phyloP scores from a whole-genome alignment of 2,113 vertebrate species.

The Calyptomena viridis region DNA sequence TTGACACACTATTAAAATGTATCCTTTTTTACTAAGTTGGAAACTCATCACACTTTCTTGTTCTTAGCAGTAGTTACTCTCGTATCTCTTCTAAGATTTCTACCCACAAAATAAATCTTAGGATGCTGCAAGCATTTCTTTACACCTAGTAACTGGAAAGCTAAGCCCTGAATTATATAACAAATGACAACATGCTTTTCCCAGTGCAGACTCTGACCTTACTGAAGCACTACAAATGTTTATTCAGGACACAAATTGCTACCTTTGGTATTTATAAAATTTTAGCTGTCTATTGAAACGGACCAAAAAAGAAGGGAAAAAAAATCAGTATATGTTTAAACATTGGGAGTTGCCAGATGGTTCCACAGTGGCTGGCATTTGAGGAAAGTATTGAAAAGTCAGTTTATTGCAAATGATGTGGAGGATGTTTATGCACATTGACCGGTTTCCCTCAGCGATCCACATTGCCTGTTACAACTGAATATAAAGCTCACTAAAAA shows the following conservation, averaged over 20 bases:
- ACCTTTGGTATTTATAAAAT: neutral
- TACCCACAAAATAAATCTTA: neutral
- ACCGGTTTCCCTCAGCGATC: neutral
- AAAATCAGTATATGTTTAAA: neutral
- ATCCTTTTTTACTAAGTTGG: neutral
- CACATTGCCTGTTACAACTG: neutral
- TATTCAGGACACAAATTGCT: neutral
- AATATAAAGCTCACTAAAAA: neutral
- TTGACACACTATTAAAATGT: neutral
- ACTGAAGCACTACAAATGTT: neutral
- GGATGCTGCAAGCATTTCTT: neutral
- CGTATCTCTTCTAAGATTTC: neutral
- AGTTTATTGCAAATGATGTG: neutral
- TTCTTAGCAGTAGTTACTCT: neutral
- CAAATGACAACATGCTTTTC: neutral
- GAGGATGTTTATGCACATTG: neutral
- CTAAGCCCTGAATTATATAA: neutral
- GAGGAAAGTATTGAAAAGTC: neutral
- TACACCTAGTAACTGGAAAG: neutral
- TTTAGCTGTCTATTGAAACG: neutral
- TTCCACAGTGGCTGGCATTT: neutral
- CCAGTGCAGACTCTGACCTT: neutral
- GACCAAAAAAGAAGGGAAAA: accelerated
- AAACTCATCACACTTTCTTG: neutral
- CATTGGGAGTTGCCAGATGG: neutral